phyloP scores from a whole-genome alignment of 2,888 invertebrate species.

The Drosophila neonasuta region DNA sequence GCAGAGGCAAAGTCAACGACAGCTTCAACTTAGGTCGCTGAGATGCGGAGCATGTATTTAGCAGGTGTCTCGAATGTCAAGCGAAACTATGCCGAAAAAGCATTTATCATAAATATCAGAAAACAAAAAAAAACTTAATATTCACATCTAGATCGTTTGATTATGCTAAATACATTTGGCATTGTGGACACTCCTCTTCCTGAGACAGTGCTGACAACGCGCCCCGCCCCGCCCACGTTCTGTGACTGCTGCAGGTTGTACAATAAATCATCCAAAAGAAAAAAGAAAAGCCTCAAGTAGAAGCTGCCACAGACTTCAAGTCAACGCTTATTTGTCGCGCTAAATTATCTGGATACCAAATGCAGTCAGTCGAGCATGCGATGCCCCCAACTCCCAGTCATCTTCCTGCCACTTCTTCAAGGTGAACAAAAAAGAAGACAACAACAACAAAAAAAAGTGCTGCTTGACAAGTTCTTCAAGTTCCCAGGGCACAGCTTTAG shows the following conservation, averaged over 20 bases:
- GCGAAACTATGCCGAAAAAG: not conserved
- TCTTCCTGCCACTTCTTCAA: conserved; percentile 33
- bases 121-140: not conserved
- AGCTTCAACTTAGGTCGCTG: not conserved
- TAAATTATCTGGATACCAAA: conserved; percentile 48
- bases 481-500: conserved; percentile 34
- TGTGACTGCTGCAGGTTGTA: not conserved
- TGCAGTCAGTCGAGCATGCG: conserved; percentile 38
- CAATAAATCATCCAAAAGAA: conserved; percentile 33
- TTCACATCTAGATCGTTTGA: conserved; percentile 7
- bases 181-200: conserved; percentile 8
- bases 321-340: conserved; percentile 48
- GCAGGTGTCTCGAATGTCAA: conserved; percentile 6
- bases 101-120: conserved; percentile 3
- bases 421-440: conserved; percentile 20
- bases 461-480: conserved; percentile 31
- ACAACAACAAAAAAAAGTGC: not conserved
- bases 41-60: conserved; percentile 35
- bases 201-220: not conserved
- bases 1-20: not conserved
- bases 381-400: not conserved
- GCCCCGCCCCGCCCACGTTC: conserved; percentile 33
- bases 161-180: conserved; percentile 2
- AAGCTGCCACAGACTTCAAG: conserved; percentile 38
- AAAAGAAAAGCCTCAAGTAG: not conserved